A percentile compares a stretch with the other conserved stretches of the same genome.
phyloP scores from a whole-genome alignment of 2,113 vertebrate genomes.

The Gymnorhina tibicen region DNA sequence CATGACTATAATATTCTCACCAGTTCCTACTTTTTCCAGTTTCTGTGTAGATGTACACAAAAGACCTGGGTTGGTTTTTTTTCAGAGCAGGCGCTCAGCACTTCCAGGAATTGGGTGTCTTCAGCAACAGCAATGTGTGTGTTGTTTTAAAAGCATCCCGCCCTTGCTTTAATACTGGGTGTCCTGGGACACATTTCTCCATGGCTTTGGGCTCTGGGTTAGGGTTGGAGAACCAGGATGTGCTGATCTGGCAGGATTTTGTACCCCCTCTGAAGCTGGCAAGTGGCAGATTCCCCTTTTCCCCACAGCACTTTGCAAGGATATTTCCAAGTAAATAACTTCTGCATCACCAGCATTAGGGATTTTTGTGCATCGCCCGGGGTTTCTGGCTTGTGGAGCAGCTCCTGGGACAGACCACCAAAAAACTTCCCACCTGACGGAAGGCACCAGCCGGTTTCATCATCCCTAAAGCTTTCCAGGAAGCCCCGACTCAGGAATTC shows the following conservation, averaged over 20 bases:
- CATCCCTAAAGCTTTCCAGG: background rate
- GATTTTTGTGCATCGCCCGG: rapidly evolving
- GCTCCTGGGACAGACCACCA: background rate
- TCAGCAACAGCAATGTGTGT: background rate
- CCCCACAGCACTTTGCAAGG: background rate
- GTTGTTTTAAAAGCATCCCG: background rate
- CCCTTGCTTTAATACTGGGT: background rate
- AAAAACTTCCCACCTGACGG: background rate
- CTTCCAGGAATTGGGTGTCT: background rate
- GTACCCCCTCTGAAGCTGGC: rapidly evolving
- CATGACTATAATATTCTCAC: background rate
- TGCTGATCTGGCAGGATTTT: background rate
- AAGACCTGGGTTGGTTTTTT: background rate
- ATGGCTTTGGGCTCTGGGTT: background rate
- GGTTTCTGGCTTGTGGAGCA: background rate
- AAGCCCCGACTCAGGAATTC: background rate
- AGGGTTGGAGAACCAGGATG: background rate
- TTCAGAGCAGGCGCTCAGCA: background rate
- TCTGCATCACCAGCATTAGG: rapidly evolving
- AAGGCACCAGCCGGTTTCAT: background rate
- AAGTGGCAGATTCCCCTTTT: background rate
- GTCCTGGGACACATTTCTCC: background rate
- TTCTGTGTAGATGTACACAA: background rate
- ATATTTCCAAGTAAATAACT: rapidly evolving
- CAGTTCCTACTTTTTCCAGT: background rate